Evolutionary conservation across 1,140 invertebrate species (phyloP).

Genomic region (Sweltsa coloradensis): DNA sequence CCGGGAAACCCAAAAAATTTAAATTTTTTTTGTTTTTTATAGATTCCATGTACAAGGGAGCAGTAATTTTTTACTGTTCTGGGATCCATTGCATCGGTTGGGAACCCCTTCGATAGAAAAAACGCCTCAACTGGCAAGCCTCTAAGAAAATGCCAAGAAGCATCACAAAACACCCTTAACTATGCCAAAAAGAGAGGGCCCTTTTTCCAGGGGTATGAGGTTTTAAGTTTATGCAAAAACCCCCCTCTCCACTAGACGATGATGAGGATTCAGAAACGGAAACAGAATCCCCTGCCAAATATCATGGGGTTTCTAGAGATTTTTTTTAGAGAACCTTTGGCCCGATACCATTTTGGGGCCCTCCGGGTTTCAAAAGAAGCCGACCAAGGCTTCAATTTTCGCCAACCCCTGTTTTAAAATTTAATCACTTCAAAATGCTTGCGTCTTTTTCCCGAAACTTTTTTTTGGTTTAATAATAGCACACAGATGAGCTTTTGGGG

Average conservation of each 20-base stretch:
- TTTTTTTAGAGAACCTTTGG: constrained; percentile 39
- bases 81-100: constrained; percentile 52
- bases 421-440: constrained; percentile 64
- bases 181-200: neutral
- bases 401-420: constrained; percentile 49
- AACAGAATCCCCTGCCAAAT: neutral
- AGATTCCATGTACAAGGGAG: constrained; percentile 63
- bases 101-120: constrained; percentile 46
- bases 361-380: too few relatives aligned
- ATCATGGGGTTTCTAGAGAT: constrained; percentile 40
- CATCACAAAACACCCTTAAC: too few relatives aligned
- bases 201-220: constrained; percentile 21
- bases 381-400: too few relatives aligned
- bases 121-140: constrained; percentile 27
- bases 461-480: constrained; percentile 32
- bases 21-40: constrained; percentile 14
- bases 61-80: constrained; percentile 61
- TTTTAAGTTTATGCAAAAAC: constrained; percentile 25
- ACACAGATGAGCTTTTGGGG: constrained; percentile 36
- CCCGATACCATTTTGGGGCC: too few relatives aligned
- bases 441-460: constrained; percentile 52
- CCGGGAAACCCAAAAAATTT: too few relatives aligned
- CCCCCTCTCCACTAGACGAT: constrained; percentile 8
- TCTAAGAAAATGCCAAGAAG: neutral
- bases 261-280: constrained; percentile 6